These are phyloP conservation scores for Sipha maydis DNA, from an alignment of 2,888 invertebrate genomes.

Conservation along the genomic window DNA sequence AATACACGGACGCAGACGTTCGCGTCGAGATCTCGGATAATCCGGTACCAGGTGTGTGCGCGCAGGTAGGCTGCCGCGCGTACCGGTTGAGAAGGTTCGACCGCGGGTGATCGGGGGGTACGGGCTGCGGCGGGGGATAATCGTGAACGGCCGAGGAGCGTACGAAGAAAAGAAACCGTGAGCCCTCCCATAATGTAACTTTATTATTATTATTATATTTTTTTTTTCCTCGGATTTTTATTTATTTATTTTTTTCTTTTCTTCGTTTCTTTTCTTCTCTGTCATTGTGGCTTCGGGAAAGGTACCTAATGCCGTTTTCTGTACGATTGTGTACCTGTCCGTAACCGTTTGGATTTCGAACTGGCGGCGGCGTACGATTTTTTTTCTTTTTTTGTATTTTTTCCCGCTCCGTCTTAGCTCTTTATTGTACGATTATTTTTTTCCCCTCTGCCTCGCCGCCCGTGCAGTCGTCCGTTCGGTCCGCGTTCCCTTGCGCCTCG, in stretches of 20 bases:
- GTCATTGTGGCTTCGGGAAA: constrained; percentile 43
- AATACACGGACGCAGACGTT: not conserved
- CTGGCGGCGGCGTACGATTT: constrained; percentile 29
- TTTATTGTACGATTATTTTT: not conserved
- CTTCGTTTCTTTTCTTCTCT: constrained; percentile 2
- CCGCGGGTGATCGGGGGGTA: not conserved
- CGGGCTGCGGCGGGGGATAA: constrained; percentile 1
- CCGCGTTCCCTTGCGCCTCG: not conserved
- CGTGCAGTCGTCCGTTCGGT: not conserved
- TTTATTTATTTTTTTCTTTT: not conserved
- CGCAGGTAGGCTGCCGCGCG: not conserved
- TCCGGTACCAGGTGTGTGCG: constrained; percentile 55
- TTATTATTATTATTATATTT: not conserved
- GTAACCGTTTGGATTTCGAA: constrained; percentile 38
- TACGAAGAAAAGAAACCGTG: constrained; percentile 14
- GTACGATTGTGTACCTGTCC: constrained; percentile 48
- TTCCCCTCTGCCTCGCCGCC: not conserved
- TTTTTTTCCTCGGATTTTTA: not conserved
- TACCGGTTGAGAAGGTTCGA: not conserved
- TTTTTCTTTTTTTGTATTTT: not conserved
- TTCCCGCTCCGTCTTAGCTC: not conserved
- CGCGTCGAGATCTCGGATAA: constrained; percentile 52
- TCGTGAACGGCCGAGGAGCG: constrained; percentile 56
- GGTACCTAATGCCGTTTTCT: constrained; percentile 46
- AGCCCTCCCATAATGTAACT: constrained; percentile 24